Evolutionary conservation across 2,113 vertebrate genomes (phyloP), one percentile per base, ranked within the genome.

Genomic region (Cebidichthys violaceus): DNA sequence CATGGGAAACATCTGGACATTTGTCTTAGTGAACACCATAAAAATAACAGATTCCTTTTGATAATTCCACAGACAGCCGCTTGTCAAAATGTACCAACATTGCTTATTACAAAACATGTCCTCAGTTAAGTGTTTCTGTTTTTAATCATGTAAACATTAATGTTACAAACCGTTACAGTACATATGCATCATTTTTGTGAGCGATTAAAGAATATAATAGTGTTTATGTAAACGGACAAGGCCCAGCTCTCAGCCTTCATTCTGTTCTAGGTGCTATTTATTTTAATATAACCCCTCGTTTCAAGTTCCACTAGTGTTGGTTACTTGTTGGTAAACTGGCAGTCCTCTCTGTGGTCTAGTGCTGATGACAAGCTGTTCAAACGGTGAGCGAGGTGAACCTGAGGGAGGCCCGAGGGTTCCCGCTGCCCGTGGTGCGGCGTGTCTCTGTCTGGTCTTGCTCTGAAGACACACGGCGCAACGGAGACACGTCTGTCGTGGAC

Each of bases 391-490:
- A 64, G 64, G 81, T 74, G 86, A 76, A 61, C 82, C 86, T 85
- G 88, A 79, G 69, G 77, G 85, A 88, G 82, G 57, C 29, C 29
- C 70, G 27, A 84, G 78, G 83, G 62, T 81, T 78, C 85, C 82
- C 79, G 74, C 79, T 81, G 87, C 91, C 84, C 92, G 93, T 92
- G 90, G 89, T 92, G 90, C 68, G 72, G 62, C 68, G 29, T 1
- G 37, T 88, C 85, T 88, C 85, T 83, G 84, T 79, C 90, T 70
- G 79, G 64, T 77, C 69, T 86, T 86, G 82, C 73, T 91, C 88
- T 83, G 74, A 70, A 64, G 72, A 75, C 75, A 86, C 69, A 54
- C 50, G n/a, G 70, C 80, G 73, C 41, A 54, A 84, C 81, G 79
- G 79, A 86, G 43, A 76, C 52, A 20, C 4, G 18, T 89, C 86